These are phyloP conservation scores for Podotricha telesiphe DNA, from an alignment of 2,888 invertebrate genomes.

Conservation along the genomic window DNA sequence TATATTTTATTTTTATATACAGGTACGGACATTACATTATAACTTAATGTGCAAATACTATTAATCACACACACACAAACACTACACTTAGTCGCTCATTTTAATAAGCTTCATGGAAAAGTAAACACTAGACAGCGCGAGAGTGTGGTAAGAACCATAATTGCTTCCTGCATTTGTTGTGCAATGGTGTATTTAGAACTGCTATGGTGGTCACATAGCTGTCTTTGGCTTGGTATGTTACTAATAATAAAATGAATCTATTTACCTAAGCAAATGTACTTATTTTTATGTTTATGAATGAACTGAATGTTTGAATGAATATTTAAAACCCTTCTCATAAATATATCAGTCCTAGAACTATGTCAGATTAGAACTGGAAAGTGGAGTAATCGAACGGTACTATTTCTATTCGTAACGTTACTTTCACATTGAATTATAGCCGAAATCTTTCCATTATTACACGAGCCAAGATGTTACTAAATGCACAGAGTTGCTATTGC, in stretches of 20 bases:
- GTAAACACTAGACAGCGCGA: slow-evolving; percentile 25
- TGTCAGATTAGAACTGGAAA: slow-evolving; percentile 21
- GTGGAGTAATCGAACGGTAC: slow-evolving; percentile 23
- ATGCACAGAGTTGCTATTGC: neutral
- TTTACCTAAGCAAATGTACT: no score
- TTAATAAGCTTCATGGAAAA: slow-evolving; percentile 25
- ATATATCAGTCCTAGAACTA: no score
- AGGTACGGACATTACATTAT: neutral
- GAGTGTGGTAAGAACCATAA: slow-evolving; percentile 17
- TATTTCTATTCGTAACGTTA: slow-evolving; percentile 8
- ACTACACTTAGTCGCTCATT: neutral
- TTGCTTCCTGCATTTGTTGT: slow-evolving; percentile 32
- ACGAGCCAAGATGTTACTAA: neutral
- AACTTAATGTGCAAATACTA: no score
- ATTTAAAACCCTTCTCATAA: neutral
- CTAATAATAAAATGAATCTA: slow-evolving; percentile 3
- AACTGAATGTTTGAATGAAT: neutral
- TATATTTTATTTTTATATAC: neutral
- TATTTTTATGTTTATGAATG: no score
- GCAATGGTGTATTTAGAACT: slow-evolving; percentile 25
- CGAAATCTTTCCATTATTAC: slow-evolving; percentile 18
- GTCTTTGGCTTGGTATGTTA: neutral
- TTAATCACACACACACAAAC: neutral
- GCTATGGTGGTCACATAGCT: slow-evolving; percentile 1
- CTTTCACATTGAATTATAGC: slow-evolving; percentile 24